Evolutionary conservation across 2,113 vertebrate genomes (phyloP).

Genomic region (Gambusia affinis): DNA sequence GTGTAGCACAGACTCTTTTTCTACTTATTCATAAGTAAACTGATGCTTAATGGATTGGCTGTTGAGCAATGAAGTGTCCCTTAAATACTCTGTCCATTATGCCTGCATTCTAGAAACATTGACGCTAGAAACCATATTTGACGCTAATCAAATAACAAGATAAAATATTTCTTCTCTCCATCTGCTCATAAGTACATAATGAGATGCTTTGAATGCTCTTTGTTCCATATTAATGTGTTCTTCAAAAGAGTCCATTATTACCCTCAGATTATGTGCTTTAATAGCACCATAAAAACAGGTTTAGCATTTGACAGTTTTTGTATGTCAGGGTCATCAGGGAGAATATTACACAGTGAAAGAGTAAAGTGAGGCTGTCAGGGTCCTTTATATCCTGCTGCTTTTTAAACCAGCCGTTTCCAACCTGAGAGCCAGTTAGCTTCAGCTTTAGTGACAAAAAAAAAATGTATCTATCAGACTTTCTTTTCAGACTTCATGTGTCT

Average conservation of each 20-base stretch:
- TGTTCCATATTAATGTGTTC: neutral
- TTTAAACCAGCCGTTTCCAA: neutral
- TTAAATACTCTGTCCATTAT: neutral
- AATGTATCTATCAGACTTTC: neutral
- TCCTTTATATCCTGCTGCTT: neutral
- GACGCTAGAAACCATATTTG: too few species aligned
- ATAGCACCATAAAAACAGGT: conserved; percentile 35
- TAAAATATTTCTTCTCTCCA: neutral
- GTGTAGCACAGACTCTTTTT: neutral
- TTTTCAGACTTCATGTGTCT: neutral
- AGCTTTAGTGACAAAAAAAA: too few species aligned
- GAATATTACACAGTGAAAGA: neutral
- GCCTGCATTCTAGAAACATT: neutral
- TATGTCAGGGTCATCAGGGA: conserved; percentile 19
- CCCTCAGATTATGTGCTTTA: neutral
- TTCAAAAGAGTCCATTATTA: neutral
- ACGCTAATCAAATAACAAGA: neutral
- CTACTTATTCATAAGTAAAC: neutral
- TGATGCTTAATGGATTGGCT: neutral
- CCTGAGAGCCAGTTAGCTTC: neutral
- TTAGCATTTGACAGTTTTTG: conserved; percentile 5
- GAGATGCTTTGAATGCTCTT: conserved; percentile 7
- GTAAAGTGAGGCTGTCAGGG: conserved; percentile 1
- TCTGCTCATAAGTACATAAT: neutral
- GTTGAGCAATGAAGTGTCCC: neutral